These are phyloP conservation scores for Poecile atricapillus DNA, from an alignment of 2,113 vertebrate species.

Conservation along the genomic window DNA sequence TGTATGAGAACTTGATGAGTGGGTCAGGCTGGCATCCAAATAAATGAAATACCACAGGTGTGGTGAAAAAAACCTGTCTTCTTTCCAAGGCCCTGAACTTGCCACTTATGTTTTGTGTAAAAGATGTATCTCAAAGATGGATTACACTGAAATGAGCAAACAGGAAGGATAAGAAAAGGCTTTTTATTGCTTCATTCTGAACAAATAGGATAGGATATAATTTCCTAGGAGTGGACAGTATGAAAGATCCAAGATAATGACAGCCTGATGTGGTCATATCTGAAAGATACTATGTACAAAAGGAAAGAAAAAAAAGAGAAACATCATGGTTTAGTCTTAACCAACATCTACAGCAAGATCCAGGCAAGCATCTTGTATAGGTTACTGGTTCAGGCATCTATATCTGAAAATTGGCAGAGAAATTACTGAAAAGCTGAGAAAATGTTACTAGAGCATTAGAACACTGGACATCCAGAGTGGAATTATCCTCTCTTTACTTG, in stretches of 20 bases:
- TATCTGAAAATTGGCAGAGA: background rate
- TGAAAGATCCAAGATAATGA: background rate
- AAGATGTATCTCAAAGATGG: background rate
- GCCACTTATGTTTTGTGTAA: background rate
- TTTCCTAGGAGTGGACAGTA: background rate
- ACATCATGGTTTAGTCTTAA: background rate
- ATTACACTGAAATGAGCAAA: background rate
- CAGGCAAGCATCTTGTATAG: background rate
- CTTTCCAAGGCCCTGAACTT: background rate
- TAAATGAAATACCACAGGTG: background rate
- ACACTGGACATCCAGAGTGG: background rate
- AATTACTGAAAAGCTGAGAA: background rate
- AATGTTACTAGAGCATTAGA: background rate
- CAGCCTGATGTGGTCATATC: background rate
- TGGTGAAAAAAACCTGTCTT: background rate
- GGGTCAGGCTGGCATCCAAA: background rate
- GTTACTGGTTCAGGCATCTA: background rate
- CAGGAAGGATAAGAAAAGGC: background rate
- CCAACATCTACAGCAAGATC: background rate
- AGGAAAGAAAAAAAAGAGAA: background rate
- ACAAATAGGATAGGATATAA: background rate
- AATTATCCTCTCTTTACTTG: background rate
- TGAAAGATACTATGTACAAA: background rate
- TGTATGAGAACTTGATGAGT: background rate
- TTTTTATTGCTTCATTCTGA: background rate